Evolutionary conservation across 2,888 invertebrate genomes (phyloP), one percentile per base, ranked within the genome.

Genomic region (Orchesella flavescens): DNA sequence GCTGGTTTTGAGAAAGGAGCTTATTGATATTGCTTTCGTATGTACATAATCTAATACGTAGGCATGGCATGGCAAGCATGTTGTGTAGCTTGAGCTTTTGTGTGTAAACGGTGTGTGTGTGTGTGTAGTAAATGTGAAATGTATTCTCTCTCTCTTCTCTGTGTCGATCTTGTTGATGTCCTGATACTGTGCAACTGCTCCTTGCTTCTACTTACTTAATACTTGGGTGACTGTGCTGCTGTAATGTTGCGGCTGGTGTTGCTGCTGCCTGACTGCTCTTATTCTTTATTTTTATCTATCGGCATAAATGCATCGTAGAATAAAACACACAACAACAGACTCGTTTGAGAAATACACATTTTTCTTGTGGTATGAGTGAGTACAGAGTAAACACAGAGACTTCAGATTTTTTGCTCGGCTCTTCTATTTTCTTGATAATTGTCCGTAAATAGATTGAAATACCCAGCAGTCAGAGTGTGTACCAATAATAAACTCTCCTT

Each of bases 141-240:
- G 2, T 65, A 1, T 65, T 46, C 46, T 68, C 21, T 68, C n/a
- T 68, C 17, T 43, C 68, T 69, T 13, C 65, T 75, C 75, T 77
- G 57, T 59, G 53, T 57, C 66, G 23, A 57, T 65, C 43, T 17
- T 43, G 55, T 24, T 68, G 61, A 63, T 55, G 34, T 21, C 34
- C 17, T 66, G 73, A 73, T 66, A 81, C 34, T 53, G 68, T 59
- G 63, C 55, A 72, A 80, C 72, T 80, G 80, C 66, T 72, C 44
- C 63, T 72, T 49, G 68, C 74, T 74, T 65, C 74, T 46, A 74
- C 69, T 61, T 43, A 81, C 74, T 82, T 57, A 82, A 75, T 82
- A 49, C 82, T 71, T 69, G 69, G 61, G 82, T 82, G 69, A 63
- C 82, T 75, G 53, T 75, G 82, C 82, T 82, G 69, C 71, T 69